Evolutionary conservation across 2,113 vertebrate genomes (phyloP).

Genomic region (Bucco capensis): DNA sequence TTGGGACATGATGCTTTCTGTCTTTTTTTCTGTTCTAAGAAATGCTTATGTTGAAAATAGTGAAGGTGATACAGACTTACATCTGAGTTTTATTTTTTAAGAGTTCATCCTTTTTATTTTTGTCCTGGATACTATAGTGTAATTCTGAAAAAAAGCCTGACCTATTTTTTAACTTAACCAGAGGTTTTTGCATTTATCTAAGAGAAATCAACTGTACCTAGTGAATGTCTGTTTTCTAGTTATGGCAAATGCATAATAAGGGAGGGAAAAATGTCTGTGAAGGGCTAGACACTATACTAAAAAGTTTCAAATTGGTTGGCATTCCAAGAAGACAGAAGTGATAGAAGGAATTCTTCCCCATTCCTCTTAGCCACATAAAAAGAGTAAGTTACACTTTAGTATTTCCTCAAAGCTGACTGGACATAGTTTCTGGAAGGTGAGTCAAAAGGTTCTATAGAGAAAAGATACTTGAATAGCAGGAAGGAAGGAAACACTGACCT

Average conservation of each 20-base stretch:
- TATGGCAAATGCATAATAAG: neutral
- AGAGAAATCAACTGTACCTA: neutral
- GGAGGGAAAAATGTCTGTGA: neutral
- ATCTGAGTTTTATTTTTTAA: neutral
- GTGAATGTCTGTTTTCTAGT: neutral
- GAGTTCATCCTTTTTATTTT: neutral
- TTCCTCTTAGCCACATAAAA: neutral
- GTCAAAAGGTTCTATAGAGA: neutral
- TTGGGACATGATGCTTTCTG: neutral
- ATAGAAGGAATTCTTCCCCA: neutral
- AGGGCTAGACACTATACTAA: neutral
- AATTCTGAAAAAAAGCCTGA: neutral
- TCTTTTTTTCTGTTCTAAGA: neutral
- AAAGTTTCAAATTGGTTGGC: neutral
- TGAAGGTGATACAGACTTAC: neutral
- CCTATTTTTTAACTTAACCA: neutral
- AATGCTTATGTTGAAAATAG: neutral
- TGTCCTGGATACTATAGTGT: neutral
- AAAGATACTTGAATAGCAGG: neutral
- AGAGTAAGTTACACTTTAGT: neutral
- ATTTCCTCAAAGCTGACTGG: neutral
- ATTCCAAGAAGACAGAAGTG: neutral
- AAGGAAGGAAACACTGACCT: neutral
- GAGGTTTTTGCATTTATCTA: neutral
- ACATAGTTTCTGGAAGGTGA: neutral